Evolutionary conservation across 30 jellyfish, hydroid and myxozoan species (phyloP), one percentile per base, ranked within the genome.

Genomic region (Turritopsis rubra): DNA sequence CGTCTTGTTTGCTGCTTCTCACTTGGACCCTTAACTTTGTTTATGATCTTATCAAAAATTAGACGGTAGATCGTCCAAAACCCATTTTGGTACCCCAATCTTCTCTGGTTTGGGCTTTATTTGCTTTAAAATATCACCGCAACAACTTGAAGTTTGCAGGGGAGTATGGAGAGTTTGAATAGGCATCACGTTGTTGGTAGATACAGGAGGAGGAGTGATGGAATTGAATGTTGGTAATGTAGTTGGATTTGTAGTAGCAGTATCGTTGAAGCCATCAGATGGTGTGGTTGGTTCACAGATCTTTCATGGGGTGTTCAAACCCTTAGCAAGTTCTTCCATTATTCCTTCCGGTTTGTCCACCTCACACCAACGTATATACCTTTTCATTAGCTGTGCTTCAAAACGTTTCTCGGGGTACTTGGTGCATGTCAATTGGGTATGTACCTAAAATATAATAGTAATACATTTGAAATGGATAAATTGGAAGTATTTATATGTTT

Each of bases 301-400:
- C 25, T 82, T 82, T 66, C 28, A 23, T 26, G 89, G 89, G 1
- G 87, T 82, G 17, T 22, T 53, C 21, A 24, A 27, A 17, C 76
- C 89, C 28, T 20, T 24, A 19, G 75, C 72, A 21, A 82, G 80
- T n/a, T 81, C 89, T 30, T 82, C 87, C 74, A 71, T 28, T 20
- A 82, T 28, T 7, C 21, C 88, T 7, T 73, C 66, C 29, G 90
- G 90, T 52, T 65, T 75, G 0, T 88, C 87, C 71, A 81, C 71
- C 24, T 73, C 81, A n/a, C 54, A 68, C 86, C 90, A 84, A 17
- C 29, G 23, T 19, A 13, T 27, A 29, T 31, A 84, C 21, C 83
- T 18, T 81, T 52, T n/a, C 16, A 73, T 8, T 5, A 84, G 88
- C 28, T 66, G 22, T 17, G 83, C 71, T 65, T 84, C 90, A 52